Conservation (phyloP, 2,888 invertebrate genomes). For the Limulus polyphemus region DNA sequence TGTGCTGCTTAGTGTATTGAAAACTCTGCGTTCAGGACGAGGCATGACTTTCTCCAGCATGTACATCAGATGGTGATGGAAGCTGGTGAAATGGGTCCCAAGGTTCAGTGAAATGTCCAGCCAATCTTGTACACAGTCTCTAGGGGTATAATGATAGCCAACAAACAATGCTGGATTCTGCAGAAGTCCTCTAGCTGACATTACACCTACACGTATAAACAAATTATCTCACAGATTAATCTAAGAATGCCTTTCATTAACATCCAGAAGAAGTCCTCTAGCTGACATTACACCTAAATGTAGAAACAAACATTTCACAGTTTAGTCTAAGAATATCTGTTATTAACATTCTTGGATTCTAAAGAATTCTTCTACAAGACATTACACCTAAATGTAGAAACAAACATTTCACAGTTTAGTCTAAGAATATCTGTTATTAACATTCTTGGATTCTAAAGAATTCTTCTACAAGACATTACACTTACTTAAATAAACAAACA, state of each 20-base stretch:
- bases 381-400: slow-evolving; percentile 52
- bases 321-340: no score
- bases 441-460: slow-evolving; percentile 42
- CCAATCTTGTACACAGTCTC: slow-evolving; percentile 41
- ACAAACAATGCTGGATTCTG: slow-evolving; percentile 81
- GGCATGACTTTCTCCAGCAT: slow-evolving; percentile 77
- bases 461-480: no score
- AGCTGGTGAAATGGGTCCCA: slow-evolving; percentile 64
- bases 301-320: not conserved
- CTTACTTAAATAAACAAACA: no score
- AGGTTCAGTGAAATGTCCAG: slow-evolving; percentile 44
- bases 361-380: slow-evolving; percentile 77
- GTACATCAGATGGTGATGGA: slow-evolving; percentile 92
- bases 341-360: slow-evolving; percentile 74
- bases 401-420: not conserved
- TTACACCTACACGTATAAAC: slow-evolving; percentile 48
- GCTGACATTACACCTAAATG: slow-evolving; percentile 73
- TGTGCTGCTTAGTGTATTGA: slow-evolving; percentile 61
- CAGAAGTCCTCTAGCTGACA: slow-evolving; percentile 82
- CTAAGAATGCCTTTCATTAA: slow-evolving; percentile 39
- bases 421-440: slow-evolving; percentile 39
- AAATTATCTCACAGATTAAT: not conserved
- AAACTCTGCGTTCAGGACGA: slow-evolving; percentile 56
- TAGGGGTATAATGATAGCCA: slow-evolving; percentile 46
- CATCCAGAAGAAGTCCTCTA: slow-evolving; percentile 76